phyloP scores from a whole-genome alignment of 1,140 invertebrate genomes.

The Tachypleus tridentatus region DNA sequence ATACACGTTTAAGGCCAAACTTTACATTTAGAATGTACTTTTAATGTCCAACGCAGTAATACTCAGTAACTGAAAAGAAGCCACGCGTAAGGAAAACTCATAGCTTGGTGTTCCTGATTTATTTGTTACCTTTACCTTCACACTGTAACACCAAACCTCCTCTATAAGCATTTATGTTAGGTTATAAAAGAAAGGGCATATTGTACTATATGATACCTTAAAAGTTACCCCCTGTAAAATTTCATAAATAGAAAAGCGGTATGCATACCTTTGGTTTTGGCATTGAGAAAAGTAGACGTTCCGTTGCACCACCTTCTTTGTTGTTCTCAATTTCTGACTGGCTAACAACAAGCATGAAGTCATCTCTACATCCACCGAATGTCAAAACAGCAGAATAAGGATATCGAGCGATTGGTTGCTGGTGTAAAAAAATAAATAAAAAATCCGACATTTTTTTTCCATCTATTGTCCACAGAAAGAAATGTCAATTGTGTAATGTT shows the following conservation, averaged over 20 bases:
- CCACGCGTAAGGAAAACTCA: too few species aligned
- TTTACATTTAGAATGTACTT: too few species aligned
- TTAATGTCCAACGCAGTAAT: too few species aligned
- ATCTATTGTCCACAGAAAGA: too few species aligned
- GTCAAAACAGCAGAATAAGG: conserved; percentile 77
- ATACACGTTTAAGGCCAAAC: too few species aligned
- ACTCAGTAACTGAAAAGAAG: too few species aligned
- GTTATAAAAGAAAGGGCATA: neutral
- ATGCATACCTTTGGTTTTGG: conserved; percentile 61
- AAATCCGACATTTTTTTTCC: too few species aligned
- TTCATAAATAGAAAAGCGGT: too few species aligned
- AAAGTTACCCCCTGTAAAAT: too few species aligned
- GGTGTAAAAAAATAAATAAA: neutral
- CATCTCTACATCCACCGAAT: conserved; percentile 86
- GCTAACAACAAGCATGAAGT: conserved; percentile 76
- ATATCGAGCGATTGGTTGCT: conserved; percentile 62
- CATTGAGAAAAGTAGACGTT: conserved; percentile 79
- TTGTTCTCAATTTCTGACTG: conserved; percentile 10
- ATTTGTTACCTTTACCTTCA: conserved; percentile 3
- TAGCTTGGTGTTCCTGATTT: conserved; percentile 1
- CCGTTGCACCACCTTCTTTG: conserved; percentile 27
- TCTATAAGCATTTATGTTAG: neutral
- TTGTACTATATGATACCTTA: neutral
- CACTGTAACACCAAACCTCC: neutral
- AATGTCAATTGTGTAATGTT: too few species aligned